These are phyloP conservation scores for Callinectes sapidus DNA, from an alignment of 2,888 invertebrate genomes.

Conservation along the genomic window DNA sequence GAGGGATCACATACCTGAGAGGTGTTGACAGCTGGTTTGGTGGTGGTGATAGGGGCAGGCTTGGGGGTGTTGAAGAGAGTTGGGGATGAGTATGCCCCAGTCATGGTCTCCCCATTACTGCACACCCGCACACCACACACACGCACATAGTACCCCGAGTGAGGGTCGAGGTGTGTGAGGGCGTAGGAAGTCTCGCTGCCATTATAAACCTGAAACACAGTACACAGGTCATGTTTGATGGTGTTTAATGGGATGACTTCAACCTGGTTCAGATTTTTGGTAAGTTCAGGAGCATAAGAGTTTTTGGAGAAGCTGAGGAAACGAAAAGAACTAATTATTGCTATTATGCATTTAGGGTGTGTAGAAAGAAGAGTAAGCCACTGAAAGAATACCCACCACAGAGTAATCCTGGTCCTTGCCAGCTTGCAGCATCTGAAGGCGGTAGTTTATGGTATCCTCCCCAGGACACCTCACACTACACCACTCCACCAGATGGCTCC, in stretches of 20 bases:
- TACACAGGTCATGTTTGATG: background rate
- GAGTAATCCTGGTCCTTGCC: constrained; percentile 81
- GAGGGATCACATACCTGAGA: constrained; percentile 51
- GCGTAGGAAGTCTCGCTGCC: constrained; percentile 78
- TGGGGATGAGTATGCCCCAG: constrained; percentile 84
- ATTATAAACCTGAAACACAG: constrained; percentile 77
- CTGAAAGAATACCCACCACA: constrained; percentile 78
- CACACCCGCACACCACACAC: constrained; percentile 86
- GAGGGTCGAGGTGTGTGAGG: constrained; percentile 83
- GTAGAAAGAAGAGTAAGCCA: background rate
- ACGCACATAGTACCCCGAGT: constrained; percentile 85
- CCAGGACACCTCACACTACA: constrained; percentile 73
- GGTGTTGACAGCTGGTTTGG: constrained; percentile 66
- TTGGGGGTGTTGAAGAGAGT: constrained; percentile 80
- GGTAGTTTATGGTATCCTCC: constrained; percentile 84
- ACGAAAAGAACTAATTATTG: background rate
- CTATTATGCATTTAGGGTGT: background rate
- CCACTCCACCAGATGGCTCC: constrained; percentile 70
- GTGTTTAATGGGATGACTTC: background rate
- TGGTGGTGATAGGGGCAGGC: constrained; percentile 74
- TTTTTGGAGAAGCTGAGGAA: background rate
- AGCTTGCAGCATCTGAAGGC: constrained; percentile 82
- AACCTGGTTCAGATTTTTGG: background rate
- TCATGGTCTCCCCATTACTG: constrained; percentile 79
- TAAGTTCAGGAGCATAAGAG: background rate